Percentiles rank a stretch among this genome's conserved stretches.
These are phyloP conservation scores for Carlito syrichta DNA, from an alignment of 2,113 vertebrate genomes.

Conservation along the genomic window DNA sequence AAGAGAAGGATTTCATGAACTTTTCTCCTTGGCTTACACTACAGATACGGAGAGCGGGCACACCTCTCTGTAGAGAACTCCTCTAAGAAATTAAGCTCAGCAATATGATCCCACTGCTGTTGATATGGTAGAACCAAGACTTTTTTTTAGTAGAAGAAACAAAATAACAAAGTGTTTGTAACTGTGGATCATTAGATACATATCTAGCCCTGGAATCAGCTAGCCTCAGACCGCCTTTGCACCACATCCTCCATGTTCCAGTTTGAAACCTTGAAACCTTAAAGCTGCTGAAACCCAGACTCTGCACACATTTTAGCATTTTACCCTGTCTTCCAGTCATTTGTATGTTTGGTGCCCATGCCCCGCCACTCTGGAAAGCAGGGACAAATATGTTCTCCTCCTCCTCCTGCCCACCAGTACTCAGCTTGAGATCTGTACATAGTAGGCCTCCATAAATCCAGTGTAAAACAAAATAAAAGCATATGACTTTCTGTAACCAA, in stretches of 20 bases:
- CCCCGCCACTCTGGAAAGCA: background rate
- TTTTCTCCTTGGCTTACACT: background rate
- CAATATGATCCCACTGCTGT: background rate
- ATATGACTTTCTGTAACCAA: background rate
- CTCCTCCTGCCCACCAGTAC: no score
- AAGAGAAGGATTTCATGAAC: background rate
- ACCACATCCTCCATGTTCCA: background rate
- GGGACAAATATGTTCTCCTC: background rate
- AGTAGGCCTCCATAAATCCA: background rate
- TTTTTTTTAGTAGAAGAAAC: background rate
- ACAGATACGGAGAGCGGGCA: no score
- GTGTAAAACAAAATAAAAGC: background rate
- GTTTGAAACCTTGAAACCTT: background rate
- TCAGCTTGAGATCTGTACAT: background rate
- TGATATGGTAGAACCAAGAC: background rate
- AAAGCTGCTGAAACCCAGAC: background rate
- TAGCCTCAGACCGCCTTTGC: background rate
- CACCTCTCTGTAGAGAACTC: background rate
- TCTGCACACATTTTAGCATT: background rate
- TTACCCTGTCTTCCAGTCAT: background rate
- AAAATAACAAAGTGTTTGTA: background rate
- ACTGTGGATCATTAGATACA: background rate
- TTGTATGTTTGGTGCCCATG: background rate
- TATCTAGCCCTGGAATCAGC: accelerated
- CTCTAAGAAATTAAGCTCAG: background rate